phyloP scores from a whole-genome alignment of 2,888 invertebrate species.

The Julus scandinavius region DNA sequence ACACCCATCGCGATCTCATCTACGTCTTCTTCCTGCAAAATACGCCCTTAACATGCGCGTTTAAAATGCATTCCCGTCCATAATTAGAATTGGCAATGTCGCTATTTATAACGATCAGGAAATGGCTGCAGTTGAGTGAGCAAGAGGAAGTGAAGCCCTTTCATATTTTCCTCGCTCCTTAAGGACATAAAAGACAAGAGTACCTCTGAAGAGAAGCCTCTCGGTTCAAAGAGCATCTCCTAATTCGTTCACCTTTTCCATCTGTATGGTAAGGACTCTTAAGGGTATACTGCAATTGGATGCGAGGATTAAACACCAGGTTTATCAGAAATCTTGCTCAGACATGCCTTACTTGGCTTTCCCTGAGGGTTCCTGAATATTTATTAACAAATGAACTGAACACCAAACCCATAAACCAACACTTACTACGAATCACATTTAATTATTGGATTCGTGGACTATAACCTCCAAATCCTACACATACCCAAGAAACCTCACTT shows the following conservation, averaged over 20 bases:
- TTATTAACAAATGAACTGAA: too few relatives aligned
- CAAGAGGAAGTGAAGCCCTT: neutral
- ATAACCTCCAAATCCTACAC: too few relatives aligned
- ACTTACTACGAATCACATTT: too few relatives aligned
- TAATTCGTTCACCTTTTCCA: neutral
- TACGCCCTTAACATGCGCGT: neutral
- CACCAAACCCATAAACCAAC: too few relatives aligned
- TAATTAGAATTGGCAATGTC: conserved; percentile 38
- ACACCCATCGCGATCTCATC: neutral
- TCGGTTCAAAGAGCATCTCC: neutral
- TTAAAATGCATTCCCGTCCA: conserved; percentile 4
- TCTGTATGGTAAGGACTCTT: too few relatives aligned
- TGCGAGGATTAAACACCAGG: too few relatives aligned
- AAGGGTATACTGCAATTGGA: too few relatives aligned
- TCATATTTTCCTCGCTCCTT: neutral
- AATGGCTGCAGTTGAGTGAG: conserved; percentile 14
- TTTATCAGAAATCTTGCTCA: too few relatives aligned
- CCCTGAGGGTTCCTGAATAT: too few relatives aligned
- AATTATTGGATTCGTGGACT: too few relatives aligned
- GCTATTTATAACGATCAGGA: conserved; percentile 39
- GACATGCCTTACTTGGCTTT: too few relatives aligned
- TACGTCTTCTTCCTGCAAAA: neutral
- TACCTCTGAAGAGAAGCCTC: neutral
- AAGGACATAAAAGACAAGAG: neutral
- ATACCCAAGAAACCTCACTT: too few relatives aligned